phyloP scores from a whole-genome alignment of 2,888 invertebrate genomes.

The Scaptomyza parva region DNA sequence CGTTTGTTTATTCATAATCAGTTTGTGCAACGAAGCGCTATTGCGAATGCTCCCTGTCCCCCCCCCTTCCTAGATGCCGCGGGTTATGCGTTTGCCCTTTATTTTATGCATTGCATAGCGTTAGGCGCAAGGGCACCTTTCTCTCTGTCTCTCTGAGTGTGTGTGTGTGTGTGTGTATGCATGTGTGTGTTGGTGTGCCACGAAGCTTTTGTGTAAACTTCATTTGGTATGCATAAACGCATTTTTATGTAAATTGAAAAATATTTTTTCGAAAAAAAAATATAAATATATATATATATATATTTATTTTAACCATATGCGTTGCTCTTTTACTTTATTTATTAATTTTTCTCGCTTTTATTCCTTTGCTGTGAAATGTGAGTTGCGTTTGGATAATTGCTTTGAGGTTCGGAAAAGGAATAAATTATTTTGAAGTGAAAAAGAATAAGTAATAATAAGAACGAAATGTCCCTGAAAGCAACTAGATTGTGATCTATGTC shows the following conservation, averaged over 20 bases:
- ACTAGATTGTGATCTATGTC: conserved; percentile 12
- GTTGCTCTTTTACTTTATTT: conserved; percentile 3
- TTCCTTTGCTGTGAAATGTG: background rate
- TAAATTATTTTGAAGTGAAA: background rate
- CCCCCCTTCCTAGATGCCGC: conserved; percentile 24
- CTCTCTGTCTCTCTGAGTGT: background rate
- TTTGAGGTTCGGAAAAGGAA: background rate
- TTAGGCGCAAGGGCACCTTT: conserved; percentile 47
- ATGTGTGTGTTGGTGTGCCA: conserved; percentile 9
- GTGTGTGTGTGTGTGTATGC: conserved; percentile 7
- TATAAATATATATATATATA: conserved; percentile 4
- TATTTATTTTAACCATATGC: conserved; percentile 18
- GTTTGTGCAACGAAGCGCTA: conserved; percentile 72
- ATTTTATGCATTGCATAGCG: conserved; percentile 50
- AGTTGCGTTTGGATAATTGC: background rate
- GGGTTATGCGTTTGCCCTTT: conserved; percentile 34
- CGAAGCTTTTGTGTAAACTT: conserved; percentile 54
- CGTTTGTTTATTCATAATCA: conserved; percentile 82
- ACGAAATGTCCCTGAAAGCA: no score
- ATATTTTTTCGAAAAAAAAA: conserved; percentile 35
- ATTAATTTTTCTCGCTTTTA: background rate
- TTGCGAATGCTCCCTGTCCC: conserved; percentile 2
- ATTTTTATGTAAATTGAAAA: conserved; percentile 77
- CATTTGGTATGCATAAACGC: conserved; percentile 78
- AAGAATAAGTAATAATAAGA: no score